phyloP scores from a whole-genome alignment of 2,888 invertebrate genomes.

The Drosophila dives region DNA sequence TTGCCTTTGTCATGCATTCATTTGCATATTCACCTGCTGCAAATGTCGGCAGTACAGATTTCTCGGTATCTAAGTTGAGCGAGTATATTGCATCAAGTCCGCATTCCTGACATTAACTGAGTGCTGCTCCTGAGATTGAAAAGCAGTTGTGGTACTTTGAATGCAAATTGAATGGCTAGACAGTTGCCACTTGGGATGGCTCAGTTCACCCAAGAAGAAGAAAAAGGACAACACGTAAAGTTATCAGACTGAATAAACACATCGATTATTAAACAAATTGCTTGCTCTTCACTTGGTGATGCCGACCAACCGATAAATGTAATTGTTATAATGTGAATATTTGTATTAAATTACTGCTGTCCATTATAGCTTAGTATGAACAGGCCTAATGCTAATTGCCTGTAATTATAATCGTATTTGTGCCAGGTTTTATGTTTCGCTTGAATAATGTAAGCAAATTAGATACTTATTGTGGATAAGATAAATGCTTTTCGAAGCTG shows the following conservation, averaged over 20 bases:
- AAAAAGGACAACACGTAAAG: not conserved
- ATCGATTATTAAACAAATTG: constrained; percentile 30
- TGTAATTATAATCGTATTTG: not conserved
- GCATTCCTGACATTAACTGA: constrained; percentile 8
- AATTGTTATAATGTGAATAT: not conserved
- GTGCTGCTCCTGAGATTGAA: constrained; percentile 41
- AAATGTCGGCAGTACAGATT: constrained; percentile 18
- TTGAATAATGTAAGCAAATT: not conserved
- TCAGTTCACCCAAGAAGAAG: not conserved
- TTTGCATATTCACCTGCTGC: constrained; percentile 74
- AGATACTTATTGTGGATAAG: not conserved
- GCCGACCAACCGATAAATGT: not conserved
- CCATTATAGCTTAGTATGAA: not conserved
- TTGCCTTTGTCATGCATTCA: constrained; percentile 66
- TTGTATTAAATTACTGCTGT: not conserved
- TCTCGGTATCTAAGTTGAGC: constrained; percentile 36
- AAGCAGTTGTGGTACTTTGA: constrained; percentile 21
- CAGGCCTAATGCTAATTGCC: not conserved
- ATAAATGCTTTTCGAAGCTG: not conserved
- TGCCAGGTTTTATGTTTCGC: not conserved
- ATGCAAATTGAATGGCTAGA: constrained; percentile 61
- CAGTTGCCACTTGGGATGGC: constrained; percentile 44
- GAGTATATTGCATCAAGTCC: constrained; percentile 33
- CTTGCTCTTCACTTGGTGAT: not conserved
- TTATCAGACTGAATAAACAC: constrained; percentile 10